Conservation (phyloP, 2,888 invertebrate genomes). For the Dyspetes luteomarginatus region DNA sequence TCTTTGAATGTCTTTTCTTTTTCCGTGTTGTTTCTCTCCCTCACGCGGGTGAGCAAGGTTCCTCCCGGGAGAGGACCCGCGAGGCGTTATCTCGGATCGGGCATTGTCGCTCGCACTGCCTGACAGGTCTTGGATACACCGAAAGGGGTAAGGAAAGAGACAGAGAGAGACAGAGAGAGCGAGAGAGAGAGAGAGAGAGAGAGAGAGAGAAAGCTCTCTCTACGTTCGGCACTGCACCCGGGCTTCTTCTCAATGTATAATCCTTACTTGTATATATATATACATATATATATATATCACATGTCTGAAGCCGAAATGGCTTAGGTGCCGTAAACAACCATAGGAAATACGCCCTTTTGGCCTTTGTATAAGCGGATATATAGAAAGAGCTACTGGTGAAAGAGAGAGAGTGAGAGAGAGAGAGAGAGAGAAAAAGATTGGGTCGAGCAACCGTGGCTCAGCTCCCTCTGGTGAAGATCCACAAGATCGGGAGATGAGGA, state of each 20-base stretch:
- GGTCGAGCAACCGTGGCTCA: slow-evolving; percentile 47
- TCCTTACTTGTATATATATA: not conserved
- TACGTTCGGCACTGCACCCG: slow-evolving; percentile 17
- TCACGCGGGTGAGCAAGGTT: slow-evolving; percentile 45
- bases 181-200: not conserved
- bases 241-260: slow-evolving; percentile 25
- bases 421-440: slow-evolving; percentile 42
- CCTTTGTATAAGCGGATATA: slow-evolving; percentile 13
- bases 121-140: slow-evolving; percentile 74
- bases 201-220: not conserved
- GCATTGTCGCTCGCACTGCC: slow-evolving; percentile 82
- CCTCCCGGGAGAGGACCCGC: slow-evolving; percentile 44
- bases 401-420: not conserved
- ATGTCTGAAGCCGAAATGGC: too few relatives aligned
- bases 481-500: slow-evolving; percentile 56
- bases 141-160: not conserved
- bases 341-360: too few relatives aligned
- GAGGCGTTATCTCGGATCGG: slow-evolving; percentile 81
- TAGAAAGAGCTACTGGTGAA: slow-evolving; percentile 11
- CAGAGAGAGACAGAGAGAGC: not conserved
- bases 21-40: slow-evolving; percentile 22
- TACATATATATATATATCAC: not conserved
- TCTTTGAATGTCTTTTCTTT: not conserved
- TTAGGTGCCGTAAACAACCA: too few relatives aligned
- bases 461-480: slow-evolving; percentile 59